Evolutionary conservation across 2,113 vertebrate species (phyloP), one percentile per base, ranked within the genome.

Genomic region (Bubo blakistoni): DNA sequence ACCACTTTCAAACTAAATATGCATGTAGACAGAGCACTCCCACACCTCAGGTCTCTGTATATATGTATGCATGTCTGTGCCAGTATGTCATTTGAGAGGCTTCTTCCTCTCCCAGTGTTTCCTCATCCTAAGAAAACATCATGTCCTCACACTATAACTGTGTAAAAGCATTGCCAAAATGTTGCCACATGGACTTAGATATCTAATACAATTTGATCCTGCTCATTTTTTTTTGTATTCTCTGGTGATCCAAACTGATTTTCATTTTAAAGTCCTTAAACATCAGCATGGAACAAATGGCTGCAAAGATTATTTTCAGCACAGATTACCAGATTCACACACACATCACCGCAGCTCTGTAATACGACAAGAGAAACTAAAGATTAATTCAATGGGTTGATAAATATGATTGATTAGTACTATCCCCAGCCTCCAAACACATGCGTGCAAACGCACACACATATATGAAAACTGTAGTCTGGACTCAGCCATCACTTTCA

Each of bases 101-200:
- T 69, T 88, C 87, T 96, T 96, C 81, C 84, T 91, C 77, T 93
- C 32, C 51, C 74, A 90, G 20, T 72, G 49, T 92, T 96, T 89
- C 89, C 81, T 96, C 67, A 86, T 86, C 84, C 91, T 89, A 87
- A 92, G 62, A 91, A 96, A 97, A 94, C 84, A 94, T 26, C 20
- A 44, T 77, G 78, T 87, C 81, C 91, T 94, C 84, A 85, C 0
- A 0, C 74, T 82, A 25, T 40, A 65, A 52, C 95, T 87, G 66
- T 79, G 52, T 62, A 77, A 82, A 49, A 95, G 4, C 72, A 66
- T 94, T 97, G 85, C 1, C 82, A 47, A 94, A 70, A 77, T 59
- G 46, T 78, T 96, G 94, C 94, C 89, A 96, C 47, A 3, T 86
- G 89, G 81, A 90, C 20, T 62, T 87, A 61, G 62, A 47, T 79